A percentile compares a stretch with the other conserved stretches of the same genome.
Conservation (phyloP, 2,888 invertebrate species). For the Portevinia maculata region DNA sequence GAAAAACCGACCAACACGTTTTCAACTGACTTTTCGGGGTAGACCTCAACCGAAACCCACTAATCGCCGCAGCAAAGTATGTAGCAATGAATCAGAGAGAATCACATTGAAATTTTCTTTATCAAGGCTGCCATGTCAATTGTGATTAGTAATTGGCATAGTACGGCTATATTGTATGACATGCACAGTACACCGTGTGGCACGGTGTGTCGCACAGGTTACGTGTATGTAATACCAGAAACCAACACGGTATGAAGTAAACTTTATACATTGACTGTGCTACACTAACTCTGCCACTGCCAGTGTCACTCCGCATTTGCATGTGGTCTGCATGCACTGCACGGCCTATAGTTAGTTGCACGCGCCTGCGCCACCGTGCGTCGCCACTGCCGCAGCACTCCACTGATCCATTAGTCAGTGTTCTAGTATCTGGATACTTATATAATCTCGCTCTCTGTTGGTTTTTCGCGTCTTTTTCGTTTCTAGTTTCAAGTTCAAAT, state of each 20-base stretch:
- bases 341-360: constrained; percentile 62
- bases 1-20: constrained; percentile 10
- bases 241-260: constrained; percentile 42
- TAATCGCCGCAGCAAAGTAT: constrained; percentile 22
- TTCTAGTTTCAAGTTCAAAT: constrained; percentile 72
- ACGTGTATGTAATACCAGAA: constrained; percentile 74
- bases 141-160: constrained; percentile 72
- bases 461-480: constrained; percentile 53
- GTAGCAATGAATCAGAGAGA: constrained; percentile 51
- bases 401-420: constrained; percentile 52
- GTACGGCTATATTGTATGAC: constrained; percentile 46
- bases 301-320: constrained; percentile 69
- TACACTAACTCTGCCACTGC: constrained; percentile 60
- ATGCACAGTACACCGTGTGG: constrained; percentile 51
- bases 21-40: constrained; percentile 40
- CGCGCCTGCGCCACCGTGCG: constrained; percentile 56
- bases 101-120: constrained; percentile 70
- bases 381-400: constrained; percentile 19
- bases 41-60: constrained; percentile 41
- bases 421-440: constrained; percentile 51
- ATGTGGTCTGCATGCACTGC: constrained; percentile 65
- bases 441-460: constrained; percentile 47
- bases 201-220: constrained; percentile 50
- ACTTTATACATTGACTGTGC: constrained; percentile 64
- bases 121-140: constrained; percentile 65